phyloP scores from a whole-genome alignment of 2,113 vertebrate species.

The Mugil cephalus region DNA sequence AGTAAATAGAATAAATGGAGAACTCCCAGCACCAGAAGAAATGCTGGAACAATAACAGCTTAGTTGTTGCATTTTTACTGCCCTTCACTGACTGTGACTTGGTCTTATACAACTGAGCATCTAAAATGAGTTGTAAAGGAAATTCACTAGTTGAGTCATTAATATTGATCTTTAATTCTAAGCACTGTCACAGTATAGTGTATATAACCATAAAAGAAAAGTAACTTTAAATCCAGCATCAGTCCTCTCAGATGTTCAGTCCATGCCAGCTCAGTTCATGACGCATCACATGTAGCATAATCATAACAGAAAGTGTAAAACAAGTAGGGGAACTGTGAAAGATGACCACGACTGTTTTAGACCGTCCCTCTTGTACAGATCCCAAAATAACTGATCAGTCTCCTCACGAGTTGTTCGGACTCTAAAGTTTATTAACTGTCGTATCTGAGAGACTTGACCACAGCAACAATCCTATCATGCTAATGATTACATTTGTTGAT shows the following conservation, averaged over 20 bases:
- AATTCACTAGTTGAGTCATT: background rate
- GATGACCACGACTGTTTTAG: background rate
- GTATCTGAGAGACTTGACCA: background rate
- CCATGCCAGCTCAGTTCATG: too few relatives aligned
- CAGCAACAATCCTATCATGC: background rate
- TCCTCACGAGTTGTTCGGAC: background rate
- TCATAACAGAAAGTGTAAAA: too few relatives aligned
- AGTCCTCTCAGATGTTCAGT: background rate
- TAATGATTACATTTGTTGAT: slow-evolving; percentile 1
- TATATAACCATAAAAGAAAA: background rate
- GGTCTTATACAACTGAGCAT: background rate
- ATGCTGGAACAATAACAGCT: background rate
- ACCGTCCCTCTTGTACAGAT: too few relatives aligned
- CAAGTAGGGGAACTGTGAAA: background rate
- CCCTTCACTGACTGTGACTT: too few relatives aligned
- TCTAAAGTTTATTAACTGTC: too few relatives aligned
- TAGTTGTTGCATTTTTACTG: background rate
- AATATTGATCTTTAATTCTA: background rate
- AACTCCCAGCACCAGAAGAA: background rate
- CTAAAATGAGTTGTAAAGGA: background rate
- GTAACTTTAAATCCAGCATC: background rate
- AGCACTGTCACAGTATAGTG: background rate
- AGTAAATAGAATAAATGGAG: too few relatives aligned
- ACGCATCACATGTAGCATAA: background rate
- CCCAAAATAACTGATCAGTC: background rate